Evolutionary conservation across 2,113 vertebrate species (phyloP).

Genomic region (Solea solea): DNA sequence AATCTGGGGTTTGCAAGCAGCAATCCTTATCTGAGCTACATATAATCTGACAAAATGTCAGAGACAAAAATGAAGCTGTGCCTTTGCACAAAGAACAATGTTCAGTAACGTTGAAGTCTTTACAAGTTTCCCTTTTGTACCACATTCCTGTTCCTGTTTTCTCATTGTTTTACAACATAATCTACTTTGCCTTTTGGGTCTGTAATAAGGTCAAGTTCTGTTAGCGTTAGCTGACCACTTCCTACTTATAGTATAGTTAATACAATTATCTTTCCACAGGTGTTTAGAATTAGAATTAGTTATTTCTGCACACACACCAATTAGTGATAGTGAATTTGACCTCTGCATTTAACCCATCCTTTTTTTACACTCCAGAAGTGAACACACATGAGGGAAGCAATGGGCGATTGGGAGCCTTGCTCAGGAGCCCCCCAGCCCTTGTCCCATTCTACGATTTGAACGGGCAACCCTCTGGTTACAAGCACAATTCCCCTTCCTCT

Average conservation of each 20-base stretch:
- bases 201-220: conserved; percentile 5
- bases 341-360: no score
- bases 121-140: conserved; percentile 1
- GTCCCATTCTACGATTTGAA: no score
- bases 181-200: not conserved
- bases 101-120: not conserved
- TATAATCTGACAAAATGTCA: not conserved
- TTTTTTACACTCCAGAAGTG: no score
- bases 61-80: not conserved
- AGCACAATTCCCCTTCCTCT: no score
- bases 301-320: no score
- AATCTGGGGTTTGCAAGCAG: not conserved
- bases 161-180: conserved; percentile 17
- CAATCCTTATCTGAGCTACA: not conserved
- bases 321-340: no score
- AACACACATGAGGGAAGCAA: no score
- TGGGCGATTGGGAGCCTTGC: no score
- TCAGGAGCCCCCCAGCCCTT: no score
- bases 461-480: no score
- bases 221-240: conserved; percentile 1
- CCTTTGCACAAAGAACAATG: no score
- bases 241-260: not conserved
- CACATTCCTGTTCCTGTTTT: not conserved
- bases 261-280: conserved; percentile 16
- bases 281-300: not conserved